Evolutionary conservation across 2,888 invertebrate genomes (phyloP), one percentile per base, ranked within the genome.

Genomic region (Polia nebulosa): DNA sequence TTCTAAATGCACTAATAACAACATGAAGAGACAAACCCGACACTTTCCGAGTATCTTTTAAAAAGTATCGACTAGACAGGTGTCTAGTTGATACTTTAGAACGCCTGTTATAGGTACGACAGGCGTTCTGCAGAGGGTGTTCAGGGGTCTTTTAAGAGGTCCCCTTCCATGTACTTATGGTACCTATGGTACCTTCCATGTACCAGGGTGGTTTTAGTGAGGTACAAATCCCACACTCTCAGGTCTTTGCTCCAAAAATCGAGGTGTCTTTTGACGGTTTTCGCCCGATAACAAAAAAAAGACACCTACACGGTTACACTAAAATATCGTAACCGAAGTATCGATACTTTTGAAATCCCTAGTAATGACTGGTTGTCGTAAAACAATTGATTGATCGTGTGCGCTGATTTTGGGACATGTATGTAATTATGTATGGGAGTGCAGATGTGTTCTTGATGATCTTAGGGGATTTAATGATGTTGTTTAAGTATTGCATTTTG

Each of bases 371-470:
- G 72, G 64, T 60, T 68, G 78, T 64, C 80, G 74, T 76, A 65
- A 76, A 71, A 76, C 76, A 58, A 73, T 75, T 67, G 78, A 82
- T 82, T 69, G 82, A 82, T 82, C 59, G 76, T 45, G 34, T 65
- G 44, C 45, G 56, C 57, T 70, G 78, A 78, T 78, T 77, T 78
- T 11, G 44, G 52, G 47, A 39, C 51, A 34, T 13, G 32, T 45
- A 39, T 69, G 56, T 65, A 59, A 73, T 77, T 68, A 73, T 68
- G 13, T 49, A 39, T 49, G 45, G 58, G 49, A 56, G 36, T 45
- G 51, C 71, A 76, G 57, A 76, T 76, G 64, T 72, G 45, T 47
- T 61, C n/a, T 41, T 76, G 49, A 61, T 71, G 60, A 65, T 55
- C 44, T 52, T n/a, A 29, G 32, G 49, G 44, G 17, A 8, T 56